Percentiles rank a stretch among this genome's conserved stretches.
Evolutionary conservation across 2,797 vertebrate genomes (phyloP).

Genomic region (Geotrypetes seraphini): DNA sequence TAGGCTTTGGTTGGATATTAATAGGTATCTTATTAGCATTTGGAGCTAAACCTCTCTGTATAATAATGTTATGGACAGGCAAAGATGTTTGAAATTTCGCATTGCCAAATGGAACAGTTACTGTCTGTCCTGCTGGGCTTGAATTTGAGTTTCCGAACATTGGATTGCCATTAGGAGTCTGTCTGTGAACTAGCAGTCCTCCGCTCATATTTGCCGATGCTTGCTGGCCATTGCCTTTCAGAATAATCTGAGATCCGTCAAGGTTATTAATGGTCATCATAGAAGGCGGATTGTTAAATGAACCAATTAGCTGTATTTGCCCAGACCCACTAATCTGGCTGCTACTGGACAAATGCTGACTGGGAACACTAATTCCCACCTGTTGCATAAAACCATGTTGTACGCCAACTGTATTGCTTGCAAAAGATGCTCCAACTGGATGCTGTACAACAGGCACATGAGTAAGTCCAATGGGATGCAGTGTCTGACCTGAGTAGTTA

Average conservation of each 20-base stretch:
- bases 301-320: constrained; percentile 89
- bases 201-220: constrained; percentile 55
- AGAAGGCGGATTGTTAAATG: constrained; percentile 76
- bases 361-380: constrained; percentile 69
- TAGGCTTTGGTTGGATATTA: constrained; percentile 90
- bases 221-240: constrained; percentile 72
- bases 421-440: constrained; percentile 61
- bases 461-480: constrained; percentile 73
- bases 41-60: constrained; percentile 85
- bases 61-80: constrained; percentile 95
- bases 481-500: constrained; percentile 71
- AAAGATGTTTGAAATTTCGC: constrained; percentile 70
- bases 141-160: constrained; percentile 68
- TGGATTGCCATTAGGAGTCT: constrained; percentile 63
- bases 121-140: constrained; percentile 72
- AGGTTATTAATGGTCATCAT: constrained; percentile 93
- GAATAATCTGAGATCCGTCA: constrained; percentile 87
- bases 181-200: constrained; percentile 55
- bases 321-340: constrained; percentile 67
- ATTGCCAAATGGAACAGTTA: constrained; percentile 88
- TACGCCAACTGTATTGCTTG: constrained; percentile 68
- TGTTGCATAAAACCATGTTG: constrained; percentile 89
- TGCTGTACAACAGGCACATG: constrained; percentile 64
- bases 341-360: constrained; percentile 78
- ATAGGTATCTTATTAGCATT: constrained; percentile 76